Percentiles rank a stretch among this genome's conserved stretches.
phyloP scores from a whole-genome alignment of 2,888 invertebrate species.

The Parnassius mnemosyne region DNA sequence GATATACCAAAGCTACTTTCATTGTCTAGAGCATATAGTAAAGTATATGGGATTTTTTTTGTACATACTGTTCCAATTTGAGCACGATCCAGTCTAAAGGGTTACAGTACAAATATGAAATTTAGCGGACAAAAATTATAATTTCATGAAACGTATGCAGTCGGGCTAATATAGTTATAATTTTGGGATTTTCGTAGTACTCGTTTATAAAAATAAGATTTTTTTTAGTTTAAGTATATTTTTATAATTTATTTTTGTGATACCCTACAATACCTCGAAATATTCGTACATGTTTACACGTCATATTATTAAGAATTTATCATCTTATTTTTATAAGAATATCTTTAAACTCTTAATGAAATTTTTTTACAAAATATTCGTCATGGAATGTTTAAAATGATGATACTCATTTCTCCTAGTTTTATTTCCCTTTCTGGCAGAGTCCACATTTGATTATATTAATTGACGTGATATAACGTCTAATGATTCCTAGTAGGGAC shows the following conservation, averaged over 20 bases:
- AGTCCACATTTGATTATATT: too few species aligned
- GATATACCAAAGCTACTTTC: too few species aligned
- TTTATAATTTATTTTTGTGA: not conserved
- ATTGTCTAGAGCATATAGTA: too few species aligned
- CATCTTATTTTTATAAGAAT: conserved; percentile 5
- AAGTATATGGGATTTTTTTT: conserved; percentile 1
- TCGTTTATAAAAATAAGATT: not conserved
- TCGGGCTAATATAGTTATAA: not conserved
- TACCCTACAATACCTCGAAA: not conserved
- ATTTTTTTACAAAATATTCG: not conserved
- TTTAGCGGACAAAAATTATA: conserved; percentile 6
- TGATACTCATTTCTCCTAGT: too few species aligned
- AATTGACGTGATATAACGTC: too few species aligned
- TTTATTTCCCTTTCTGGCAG: too few species aligned
- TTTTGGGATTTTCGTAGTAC: conserved; percentile 4
- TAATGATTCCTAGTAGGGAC: too few species aligned
- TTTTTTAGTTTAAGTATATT: not conserved
- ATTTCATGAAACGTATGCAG: not conserved
- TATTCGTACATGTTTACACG: not conserved
- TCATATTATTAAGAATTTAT: not conserved
- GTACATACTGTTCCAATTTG: conserved; percentile 7
- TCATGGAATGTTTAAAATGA: not conserved
- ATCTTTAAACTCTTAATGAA: not conserved
- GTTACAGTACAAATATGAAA: conserved; percentile 18
- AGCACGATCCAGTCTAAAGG: conserved; percentile 19